phyloP scores from a whole-genome alignment of 2,888 invertebrate genomes.

The Exephanes ischioxanthus region DNA sequence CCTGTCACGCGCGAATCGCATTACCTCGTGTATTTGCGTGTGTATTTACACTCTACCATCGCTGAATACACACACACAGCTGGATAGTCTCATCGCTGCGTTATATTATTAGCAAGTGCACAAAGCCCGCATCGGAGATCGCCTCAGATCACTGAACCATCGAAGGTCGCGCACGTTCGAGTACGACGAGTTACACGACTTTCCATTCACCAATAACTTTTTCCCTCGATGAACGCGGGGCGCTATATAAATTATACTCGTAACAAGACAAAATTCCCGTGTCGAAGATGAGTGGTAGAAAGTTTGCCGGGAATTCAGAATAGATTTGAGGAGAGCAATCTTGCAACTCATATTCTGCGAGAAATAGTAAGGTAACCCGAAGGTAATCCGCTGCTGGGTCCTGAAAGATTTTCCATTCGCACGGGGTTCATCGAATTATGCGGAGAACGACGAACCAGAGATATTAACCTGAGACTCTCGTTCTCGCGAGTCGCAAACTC shows the following conservation, averaged over 20 bases:
- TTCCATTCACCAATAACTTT: constrained; percentile 56
- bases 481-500: constrained; percentile 4
- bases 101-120: constrained; percentile 65
- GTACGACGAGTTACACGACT: constrained; percentile 21
- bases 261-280: constrained; percentile 18
- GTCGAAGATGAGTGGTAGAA: constrained; percentile 39
- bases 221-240: not conserved
- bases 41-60: not conserved
- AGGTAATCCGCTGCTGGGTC: constrained; percentile 15
- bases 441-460: constrained; percentile 18
- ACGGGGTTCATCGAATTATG: constrained; percentile 30
- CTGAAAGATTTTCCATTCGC: constrained; percentile 8
- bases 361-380: not conserved
- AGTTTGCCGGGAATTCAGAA: constrained; percentile 30
- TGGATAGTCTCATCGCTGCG: constrained; percentile 4
- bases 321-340: not conserved
- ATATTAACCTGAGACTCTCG: constrained; percentile 46
- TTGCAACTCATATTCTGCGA: not conserved
- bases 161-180: constrained; percentile 57
- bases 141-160: constrained; percentile 62
- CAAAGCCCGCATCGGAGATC: constrained; percentile 42
- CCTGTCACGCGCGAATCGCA: constrained; percentile 49
- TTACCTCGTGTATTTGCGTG: constrained; percentile 3
- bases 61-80: constrained; percentile 6
- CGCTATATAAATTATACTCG: not conserved